Conservation (phyloP, 2,113 vertebrate species). For the Solea senegalensis region DNA sequence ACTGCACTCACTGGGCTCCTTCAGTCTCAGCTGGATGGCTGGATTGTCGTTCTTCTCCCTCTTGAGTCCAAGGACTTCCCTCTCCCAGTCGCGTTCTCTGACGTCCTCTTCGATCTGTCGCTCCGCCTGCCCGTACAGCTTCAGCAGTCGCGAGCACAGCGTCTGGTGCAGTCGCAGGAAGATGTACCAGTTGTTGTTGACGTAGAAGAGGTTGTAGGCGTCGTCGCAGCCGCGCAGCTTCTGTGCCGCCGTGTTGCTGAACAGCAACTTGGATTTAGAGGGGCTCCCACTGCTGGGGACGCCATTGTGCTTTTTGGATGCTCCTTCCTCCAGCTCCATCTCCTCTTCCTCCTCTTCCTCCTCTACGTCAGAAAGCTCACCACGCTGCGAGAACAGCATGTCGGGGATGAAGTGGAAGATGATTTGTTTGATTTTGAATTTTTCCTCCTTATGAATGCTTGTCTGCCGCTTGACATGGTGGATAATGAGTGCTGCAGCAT, state of each 20-base stretch:
- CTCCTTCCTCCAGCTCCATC: slow-evolving; percentile 84
- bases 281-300: slow-evolving; percentile 80
- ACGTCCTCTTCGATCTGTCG: slow-evolving; percentile 95
- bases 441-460: slow-evolving; percentile 98
- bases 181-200: slow-evolving; percentile 99
- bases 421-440: slow-evolving; percentile 99
- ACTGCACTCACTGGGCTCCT: slow-evolving; percentile 92
- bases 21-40: slow-evolving; percentile 93
- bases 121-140: slow-evolving; percentile 93
- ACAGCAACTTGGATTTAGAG: slow-evolving; percentile 92
- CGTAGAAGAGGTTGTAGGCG: slow-evolving; percentile 95
- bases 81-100: slow-evolving; percentile 92
- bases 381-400: slow-evolving; percentile 94
- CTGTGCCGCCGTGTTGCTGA: slow-evolving; percentile 88
- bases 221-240: slow-evolving; percentile 90
- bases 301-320: slow-evolving; percentile 94
- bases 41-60: slow-evolving; percentile 94
- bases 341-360: slow-evolving; percentile 92
- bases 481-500: slow-evolving; percentile 96
- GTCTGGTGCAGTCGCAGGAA: slow-evolving; percentile 97
- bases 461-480: slow-evolving; percentile 97
- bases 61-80: slow-evolving; percentile 92
- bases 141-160: slow-evolving; percentile 90
- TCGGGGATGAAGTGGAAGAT: slow-evolving; percentile 98
- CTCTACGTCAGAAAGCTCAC: slow-evolving; percentile 93